Conservation (phyloP, 1,140 invertebrate genomes). For the Euwallacea similis region DNA sequence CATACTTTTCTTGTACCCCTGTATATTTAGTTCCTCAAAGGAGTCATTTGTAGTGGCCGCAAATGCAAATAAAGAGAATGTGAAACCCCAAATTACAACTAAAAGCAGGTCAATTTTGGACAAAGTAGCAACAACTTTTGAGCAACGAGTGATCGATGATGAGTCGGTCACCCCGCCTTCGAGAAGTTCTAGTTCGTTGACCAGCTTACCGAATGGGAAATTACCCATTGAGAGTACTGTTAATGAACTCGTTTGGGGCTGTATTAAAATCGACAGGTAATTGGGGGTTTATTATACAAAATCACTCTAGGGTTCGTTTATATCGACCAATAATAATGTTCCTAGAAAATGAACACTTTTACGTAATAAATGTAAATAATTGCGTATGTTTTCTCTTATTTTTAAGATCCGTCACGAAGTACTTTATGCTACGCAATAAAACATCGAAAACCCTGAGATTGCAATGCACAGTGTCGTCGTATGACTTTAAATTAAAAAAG, state of each 20-base stretch:
- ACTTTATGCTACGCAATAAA: slow-evolving; percentile 58
- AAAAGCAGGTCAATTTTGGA: background rate
- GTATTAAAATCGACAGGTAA: slow-evolving; percentile 54
- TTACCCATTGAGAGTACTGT: slow-evolving; percentile 58
- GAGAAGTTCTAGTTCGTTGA: slow-evolving; percentile 45
- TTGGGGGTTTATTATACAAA: too few relatives aligned
- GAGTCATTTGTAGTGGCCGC: background rate
- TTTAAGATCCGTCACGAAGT: slow-evolving; percentile 52
- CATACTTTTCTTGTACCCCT: too few relatives aligned
- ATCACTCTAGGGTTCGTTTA: too few relatives aligned
- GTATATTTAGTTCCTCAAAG: too few relatives aligned
- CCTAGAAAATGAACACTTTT: background rate
- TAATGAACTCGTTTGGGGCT: slow-evolving; percentile 58
- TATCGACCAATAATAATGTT: background rate
- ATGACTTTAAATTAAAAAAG: slow-evolving; percentile 44
- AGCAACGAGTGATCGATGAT: background rate
- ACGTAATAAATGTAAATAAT: background rate
- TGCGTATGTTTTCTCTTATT: background rate
- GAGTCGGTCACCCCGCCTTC: background rate
- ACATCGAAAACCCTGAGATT: slow-evolving; percentile 57
- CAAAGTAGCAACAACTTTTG: background rate
- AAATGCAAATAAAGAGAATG: slow-evolving; percentile 28
- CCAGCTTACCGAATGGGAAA: slow-evolving; percentile 49
- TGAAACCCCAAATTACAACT: slow-evolving; percentile 2
- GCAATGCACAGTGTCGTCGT: slow-evolving; percentile 51